Evolutionary conservation across 2,797 vertebrate genomes (phyloP).

Genomic region (Sebastes umbrosus): DNA sequence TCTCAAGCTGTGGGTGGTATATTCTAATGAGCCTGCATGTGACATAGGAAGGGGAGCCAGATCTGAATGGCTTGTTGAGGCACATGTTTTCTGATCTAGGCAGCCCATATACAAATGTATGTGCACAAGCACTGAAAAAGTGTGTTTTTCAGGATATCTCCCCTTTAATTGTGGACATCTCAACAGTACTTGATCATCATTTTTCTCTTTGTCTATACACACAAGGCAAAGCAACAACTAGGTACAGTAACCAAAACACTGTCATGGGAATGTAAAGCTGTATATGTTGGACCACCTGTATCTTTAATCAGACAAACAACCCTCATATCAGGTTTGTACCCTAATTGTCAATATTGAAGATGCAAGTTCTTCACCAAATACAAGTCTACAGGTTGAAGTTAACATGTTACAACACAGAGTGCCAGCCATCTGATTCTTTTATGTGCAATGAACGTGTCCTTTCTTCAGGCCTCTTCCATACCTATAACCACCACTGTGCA

Average conservation of each 20-base stretch:
- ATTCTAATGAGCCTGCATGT: no score
- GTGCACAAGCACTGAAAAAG: no score
- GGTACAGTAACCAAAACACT: neutral
- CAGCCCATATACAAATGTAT: no score
- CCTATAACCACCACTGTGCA: neutral
- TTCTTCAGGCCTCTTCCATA: neutral
- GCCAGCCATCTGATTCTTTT: neutral
- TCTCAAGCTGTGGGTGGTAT: no score
- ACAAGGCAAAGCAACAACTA: neutral
- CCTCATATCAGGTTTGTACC: neutral
- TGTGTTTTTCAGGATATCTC: no score
- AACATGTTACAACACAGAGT: neutral
- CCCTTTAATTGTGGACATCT: neutral
- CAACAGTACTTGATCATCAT: neutral
- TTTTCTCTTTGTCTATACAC: neutral
- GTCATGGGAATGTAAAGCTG: neutral
- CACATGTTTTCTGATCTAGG: no score
- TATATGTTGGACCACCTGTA: neutral
- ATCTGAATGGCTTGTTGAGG: no score
- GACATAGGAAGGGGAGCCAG: no score
- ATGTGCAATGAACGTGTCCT: neutral
- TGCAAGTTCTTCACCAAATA: neutral
- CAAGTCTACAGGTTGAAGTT: neutral
- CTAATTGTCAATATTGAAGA: neutral
- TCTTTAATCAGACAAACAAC: neutral